Percentiles rank a stretch among this genome's conserved stretches.
These are phyloP conservation scores for Xanthorhoe designata DNA, from an alignment of 2,888 invertebrate genomes.

Conservation along the genomic window DNA sequence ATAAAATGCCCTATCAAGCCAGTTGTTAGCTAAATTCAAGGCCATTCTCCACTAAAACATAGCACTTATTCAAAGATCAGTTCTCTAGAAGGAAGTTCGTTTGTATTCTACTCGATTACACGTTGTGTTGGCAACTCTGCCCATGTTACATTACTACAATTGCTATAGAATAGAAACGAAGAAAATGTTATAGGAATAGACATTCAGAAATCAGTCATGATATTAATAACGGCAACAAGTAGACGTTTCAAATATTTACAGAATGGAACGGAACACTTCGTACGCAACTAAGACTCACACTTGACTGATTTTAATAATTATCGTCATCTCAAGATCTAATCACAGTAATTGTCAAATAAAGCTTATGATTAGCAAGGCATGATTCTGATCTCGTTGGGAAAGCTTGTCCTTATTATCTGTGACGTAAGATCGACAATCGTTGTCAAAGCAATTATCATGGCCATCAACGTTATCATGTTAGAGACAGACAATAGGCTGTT, in stretches of 20 bases:
- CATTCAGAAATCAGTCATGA: no score
- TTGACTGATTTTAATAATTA: no score
- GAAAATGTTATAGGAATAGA: no score
- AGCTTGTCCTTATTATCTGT: not conserved
- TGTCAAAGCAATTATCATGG: not conserved
- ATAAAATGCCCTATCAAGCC: constrained; percentile 33
- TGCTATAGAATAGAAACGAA: no score
- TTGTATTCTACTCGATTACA: not conserved
- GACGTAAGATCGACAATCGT: not conserved
- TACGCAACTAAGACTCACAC: no score
- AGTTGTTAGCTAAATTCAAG: constrained; percentile 29
- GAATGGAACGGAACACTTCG: no score
- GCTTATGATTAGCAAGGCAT: not conserved
- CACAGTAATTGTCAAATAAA: not conserved
- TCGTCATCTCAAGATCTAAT: no score
- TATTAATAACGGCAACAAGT: no score
- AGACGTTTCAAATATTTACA: no score
- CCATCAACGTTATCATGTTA: not conserved
- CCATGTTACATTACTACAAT: no score
- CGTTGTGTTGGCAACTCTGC: not conserved
- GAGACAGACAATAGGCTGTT: not conserved
- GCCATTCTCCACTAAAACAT: constrained; percentile 5
- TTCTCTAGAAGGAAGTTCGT: no score
- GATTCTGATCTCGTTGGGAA: not conserved
- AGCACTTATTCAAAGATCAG: not conserved